These are phyloP conservation scores for Numenius arquata DNA, from an alignment of 2,113 vertebrate species.

Conservation along the genomic window DNA sequence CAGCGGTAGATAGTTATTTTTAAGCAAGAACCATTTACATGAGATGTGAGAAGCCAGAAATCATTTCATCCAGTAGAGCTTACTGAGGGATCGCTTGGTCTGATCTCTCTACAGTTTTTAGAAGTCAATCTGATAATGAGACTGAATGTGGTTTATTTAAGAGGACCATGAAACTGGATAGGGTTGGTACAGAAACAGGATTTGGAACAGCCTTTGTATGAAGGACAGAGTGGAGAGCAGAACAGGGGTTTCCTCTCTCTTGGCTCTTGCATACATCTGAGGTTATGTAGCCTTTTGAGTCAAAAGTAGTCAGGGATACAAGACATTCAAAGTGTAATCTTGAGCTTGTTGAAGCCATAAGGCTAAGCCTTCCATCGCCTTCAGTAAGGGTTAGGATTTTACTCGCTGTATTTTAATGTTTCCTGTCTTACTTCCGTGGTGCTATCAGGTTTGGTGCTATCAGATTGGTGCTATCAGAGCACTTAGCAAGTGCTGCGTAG, in stretches of 20 bases:
- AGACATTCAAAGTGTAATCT: neutral
- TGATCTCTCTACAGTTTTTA: neutral
- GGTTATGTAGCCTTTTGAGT: neutral
- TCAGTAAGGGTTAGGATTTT: neutral
- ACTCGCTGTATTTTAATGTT: neutral
- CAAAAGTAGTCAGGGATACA: neutral
- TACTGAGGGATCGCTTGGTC: neutral
- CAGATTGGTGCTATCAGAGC: neutral
- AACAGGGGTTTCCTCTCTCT: neutral
- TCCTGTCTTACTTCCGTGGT: neutral
- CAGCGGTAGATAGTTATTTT: neutral
- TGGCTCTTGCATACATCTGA: neutral
- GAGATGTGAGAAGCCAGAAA: slow-evolving; percentile 1
- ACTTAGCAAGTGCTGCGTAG: neutral
- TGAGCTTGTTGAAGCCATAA: neutral
- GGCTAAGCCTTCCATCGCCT: neutral
- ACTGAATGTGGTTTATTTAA: neutral
- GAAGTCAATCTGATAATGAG: slow-evolving; percentile 18
- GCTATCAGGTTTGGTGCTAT: slow-evolving; percentile 32
- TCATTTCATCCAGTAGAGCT: neutral
- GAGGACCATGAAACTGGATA: slow-evolving; percentile 1
- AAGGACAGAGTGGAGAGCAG: neutral
- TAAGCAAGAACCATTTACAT: neutral
- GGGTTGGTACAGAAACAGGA: neutral
- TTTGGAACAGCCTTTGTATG: neutral